A percentile compares a stretch with the other conserved stretches of the same genome.
These are phyloP conservation scores for Upupa epops DNA, from an alignment of 2,113 vertebrate species.

Conservation along the genomic window DNA sequence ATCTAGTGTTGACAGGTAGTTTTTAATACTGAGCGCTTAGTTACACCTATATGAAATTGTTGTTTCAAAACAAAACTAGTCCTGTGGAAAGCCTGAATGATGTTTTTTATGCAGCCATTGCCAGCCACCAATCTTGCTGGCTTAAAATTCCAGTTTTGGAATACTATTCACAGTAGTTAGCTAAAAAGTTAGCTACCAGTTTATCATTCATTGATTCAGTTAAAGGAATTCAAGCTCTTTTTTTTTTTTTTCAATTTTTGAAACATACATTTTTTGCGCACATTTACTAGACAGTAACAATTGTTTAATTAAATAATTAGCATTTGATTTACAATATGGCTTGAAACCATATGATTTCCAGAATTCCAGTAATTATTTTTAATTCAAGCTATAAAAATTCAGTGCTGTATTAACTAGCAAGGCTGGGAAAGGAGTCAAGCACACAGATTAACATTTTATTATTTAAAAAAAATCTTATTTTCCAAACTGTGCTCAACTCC, in stretches of 20 bases:
- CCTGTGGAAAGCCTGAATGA: neutral
- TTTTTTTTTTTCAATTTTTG: neutral
- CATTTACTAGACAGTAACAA: neutral
- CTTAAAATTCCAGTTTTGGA: neutral
- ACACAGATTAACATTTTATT: neutral
- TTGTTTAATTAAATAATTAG: neutral
- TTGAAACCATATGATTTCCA: constrained; percentile 3
- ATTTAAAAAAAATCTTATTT: neutral
- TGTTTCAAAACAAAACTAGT: neutral
- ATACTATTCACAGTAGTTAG: neutral
- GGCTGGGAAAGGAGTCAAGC: constrained; percentile 16
- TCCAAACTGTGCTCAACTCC: neutral
- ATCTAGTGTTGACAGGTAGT: neutral
- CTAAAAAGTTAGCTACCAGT: neutral
- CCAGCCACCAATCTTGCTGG: neutral
- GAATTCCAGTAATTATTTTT: constrained; percentile 35
- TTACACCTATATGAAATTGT: neutral
- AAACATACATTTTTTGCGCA: neutral
- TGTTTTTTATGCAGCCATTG: neutral
- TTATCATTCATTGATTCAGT: neutral
- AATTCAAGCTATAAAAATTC: constrained; percentile 16
- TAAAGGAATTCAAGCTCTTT: neutral
- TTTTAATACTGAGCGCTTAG: neutral
- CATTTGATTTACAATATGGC: constrained; percentile 15
- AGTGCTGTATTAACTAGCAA: neutral